phyloP scores from a whole-genome alignment of 2,888 invertebrate species.

The Brassicogethes aeneus region DNA sequence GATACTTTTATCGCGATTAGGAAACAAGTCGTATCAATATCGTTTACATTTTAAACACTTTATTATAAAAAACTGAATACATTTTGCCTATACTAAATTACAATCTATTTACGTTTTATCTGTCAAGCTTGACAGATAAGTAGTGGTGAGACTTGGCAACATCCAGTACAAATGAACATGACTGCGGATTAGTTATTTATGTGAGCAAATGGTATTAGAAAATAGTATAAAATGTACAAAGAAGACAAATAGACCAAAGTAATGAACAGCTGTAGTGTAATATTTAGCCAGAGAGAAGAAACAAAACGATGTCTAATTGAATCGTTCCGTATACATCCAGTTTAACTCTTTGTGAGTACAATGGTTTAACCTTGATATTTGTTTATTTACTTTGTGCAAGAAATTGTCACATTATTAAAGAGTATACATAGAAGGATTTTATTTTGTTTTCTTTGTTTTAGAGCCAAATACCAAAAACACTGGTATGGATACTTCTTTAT shows the following conservation, averaged over 20 bases:
- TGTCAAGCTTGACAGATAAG: too few relatives aligned
- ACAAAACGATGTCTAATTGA: not conserved
- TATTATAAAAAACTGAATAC: too few relatives aligned
- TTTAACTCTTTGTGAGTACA: not conserved
- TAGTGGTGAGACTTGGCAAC: not conserved
- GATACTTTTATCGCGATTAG: too few relatives aligned
- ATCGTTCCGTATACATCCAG: not conserved
- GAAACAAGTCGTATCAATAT: too few relatives aligned
- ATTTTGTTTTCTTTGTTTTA: too few relatives aligned
- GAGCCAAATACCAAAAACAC: too few relatives aligned
- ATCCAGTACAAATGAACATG: not conserved
- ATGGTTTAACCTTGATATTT: not conserved
- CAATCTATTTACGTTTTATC: too few relatives aligned
- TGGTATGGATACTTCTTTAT: too few relatives aligned
- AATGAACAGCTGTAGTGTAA: not conserved
- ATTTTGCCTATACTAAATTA: too few relatives aligned
- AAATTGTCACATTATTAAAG: too few relatives aligned
- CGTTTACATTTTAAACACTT: too few relatives aligned
- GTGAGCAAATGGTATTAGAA: not conserved
- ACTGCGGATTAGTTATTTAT: not conserved
- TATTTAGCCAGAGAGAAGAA: not conserved
- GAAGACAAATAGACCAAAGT: not conserved
- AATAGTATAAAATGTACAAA: not conserved
- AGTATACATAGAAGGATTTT: too few relatives aligned
- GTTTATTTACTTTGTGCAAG: conserved; percentile 1